Evolutionary conservation across 2,888 invertebrate species (phyloP), one percentile per base, ranked within the genome.

Genomic region (Conus canariensis): DNA sequence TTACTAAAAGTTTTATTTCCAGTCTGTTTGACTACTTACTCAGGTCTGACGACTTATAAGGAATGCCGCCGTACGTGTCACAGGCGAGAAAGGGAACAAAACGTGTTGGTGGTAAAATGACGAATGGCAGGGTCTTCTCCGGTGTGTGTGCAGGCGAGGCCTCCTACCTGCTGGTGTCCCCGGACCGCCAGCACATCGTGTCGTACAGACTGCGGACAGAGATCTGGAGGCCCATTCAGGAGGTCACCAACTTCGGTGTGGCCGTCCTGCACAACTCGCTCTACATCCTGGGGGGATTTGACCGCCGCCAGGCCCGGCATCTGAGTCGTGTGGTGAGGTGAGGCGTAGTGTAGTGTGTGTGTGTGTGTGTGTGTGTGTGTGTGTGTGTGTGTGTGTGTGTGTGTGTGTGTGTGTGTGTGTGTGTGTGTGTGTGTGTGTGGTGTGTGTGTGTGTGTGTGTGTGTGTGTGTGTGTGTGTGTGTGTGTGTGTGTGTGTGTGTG

Each of bases 221-320:
- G 77, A 93, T 92, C 14, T 95, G 95, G 95, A 91, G 91, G 58
- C 92, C 14, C 77, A 80, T 80, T 16, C 30, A 12, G 77, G 77
- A 80, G 30, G 30, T 80, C 14, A 45, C 12, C 77, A 25, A 93
- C 8, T 95, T 95, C 89, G 94, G 94, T 9, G 94, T 94, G 12
- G 94, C 93, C 8, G 94, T 94, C 16, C 90, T 94, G 25, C 91
- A 93, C 83, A 94, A 94, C 90, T 91, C 91, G 30, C 90, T 95
- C 19, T 95, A 94, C 92, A 91, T 95, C 67, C 93, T 95, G 56
- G 95, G 94, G 12, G 95, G 95, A 45, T 94, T 93, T 87, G 93
- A 94, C 88, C 91, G 91, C 59, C 88, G 82, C 10, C 92, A 90
- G 12, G 94, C 93, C 82, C 91, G 91, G 64, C 93, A 92, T 89